phyloP scores from a whole-genome alignment of 2,113 vertebrate genomes.

The Nothocercus julius region DNA sequence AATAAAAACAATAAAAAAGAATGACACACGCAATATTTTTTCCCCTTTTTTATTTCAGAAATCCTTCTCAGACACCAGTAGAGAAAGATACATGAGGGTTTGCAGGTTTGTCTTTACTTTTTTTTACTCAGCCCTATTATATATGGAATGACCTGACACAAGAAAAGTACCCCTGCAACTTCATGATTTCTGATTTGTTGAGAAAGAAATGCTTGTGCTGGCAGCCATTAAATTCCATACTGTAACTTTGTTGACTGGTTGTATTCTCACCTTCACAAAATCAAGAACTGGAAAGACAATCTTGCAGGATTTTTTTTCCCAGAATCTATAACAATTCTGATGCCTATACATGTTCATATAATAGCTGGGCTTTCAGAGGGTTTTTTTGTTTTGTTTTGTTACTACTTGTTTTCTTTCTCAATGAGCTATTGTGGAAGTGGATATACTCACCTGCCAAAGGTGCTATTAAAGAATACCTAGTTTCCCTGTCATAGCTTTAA shows the following conservation, averaged over 20 bases:
- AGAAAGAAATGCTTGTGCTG: neutral
- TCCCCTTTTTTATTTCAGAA: neutral
- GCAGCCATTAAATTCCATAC: neutral
- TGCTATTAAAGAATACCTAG: neutral
- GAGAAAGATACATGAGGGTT: neutral
- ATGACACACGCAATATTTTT: neutral
- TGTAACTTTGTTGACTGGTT: neutral
- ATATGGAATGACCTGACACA: rapidly evolving
- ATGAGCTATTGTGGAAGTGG: neutral
- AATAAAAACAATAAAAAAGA: neutral
- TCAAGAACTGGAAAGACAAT: neutral
- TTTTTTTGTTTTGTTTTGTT: neutral
- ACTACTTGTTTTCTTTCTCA: neutral
- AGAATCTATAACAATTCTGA: neutral
- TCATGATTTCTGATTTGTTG: neutral
- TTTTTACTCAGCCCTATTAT: neutral
- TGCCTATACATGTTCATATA: rapidly evolving
- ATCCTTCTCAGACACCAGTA: neutral
- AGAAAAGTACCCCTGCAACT: neutral
- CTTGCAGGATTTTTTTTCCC: neutral
- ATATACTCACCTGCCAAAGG: neutral
- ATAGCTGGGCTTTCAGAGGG: neutral
- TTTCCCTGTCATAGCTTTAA: neutral
- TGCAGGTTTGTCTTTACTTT: neutral
- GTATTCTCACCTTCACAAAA: neutral